Base-by-base conservation (phyloP, 1,140 invertebrate species). In the Diorhabda carinulata region DNA sequence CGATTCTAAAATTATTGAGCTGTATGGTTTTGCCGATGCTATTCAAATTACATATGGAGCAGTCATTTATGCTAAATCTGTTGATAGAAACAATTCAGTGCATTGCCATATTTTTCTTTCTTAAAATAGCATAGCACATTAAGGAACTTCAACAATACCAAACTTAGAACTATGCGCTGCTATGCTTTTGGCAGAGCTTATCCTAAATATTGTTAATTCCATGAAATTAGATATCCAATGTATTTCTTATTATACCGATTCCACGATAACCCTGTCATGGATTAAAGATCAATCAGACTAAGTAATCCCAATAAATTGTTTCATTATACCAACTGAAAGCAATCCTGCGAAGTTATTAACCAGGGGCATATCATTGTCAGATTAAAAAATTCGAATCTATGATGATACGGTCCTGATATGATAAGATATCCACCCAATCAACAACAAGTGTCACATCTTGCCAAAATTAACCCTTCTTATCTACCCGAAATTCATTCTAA, bases 101-200 rank as follows among this genome's bases (percentile, higher is more conserved):
- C 8, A 8, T 47, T 47, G 5, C 8, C 9, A 10, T 6, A 3
- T 62, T 3, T 9, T 9, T 41, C 64, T 42, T 43, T 63, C 80
- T 0, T 83, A 83, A 70, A 70, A 75, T 5, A 68, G 77, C 60
- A 80, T 82, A 4, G 73, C 80, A 6, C 81, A 82, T 7, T 52
- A 81, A 2, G 78, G 81, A 74, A 43, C 43, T n/a, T 60, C 76
- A 2, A 74, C 80, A 8, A 78, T 83, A 52, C 80, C 81, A 2
- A 57, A 81, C 0, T 47, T 70, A 10, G 64, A 70, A 70, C 68
- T 84, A 7, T 77, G 68, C 42, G 83, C 45, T 52, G 45, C 45
- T 52, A 9, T 6, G 1, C 45, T 52, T 9, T 9, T 52, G 5
- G 5, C 45, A 52, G 5, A 5, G 5, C 8, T 52, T 5, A 52